Evolutionary conservation across 2,113 vertebrate genomes (phyloP).

Genomic region (Pangasianodon gigas): DNA sequence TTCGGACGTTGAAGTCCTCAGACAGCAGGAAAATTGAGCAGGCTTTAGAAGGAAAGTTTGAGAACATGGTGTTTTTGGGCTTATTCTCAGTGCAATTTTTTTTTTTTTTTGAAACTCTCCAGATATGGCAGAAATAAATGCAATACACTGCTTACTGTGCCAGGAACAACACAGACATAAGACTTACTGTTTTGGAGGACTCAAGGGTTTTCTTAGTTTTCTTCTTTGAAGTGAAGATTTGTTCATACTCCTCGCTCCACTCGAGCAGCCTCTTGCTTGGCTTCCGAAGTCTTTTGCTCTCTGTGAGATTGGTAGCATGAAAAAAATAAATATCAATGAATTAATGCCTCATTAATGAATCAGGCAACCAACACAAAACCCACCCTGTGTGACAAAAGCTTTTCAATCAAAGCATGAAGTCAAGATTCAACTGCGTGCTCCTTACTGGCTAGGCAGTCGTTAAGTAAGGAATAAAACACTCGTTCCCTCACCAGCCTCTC

Average conservation of each 20-base stretch:
- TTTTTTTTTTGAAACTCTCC: not conserved
- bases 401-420: not conserved
- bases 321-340: not conserved
- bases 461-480: not conserved
- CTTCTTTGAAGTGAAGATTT: slow-evolving; percentile 88
- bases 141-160: not conserved
- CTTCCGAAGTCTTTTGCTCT: slow-evolving; percentile 91
- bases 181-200: slow-evolving; percentile 76
- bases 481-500: not conserved
- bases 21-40: not conserved
- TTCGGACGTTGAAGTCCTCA: not conserved
- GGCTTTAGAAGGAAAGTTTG: not conserved
- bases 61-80: not conserved
- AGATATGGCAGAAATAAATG: not conserved
- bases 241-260: slow-evolving; percentile 87
- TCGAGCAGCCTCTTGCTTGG: slow-evolving; percentile 91
- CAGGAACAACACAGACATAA: not conserved
- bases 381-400: too few species aligned
- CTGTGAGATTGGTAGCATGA: slow-evolving; percentile 63
- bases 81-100: not conserved
- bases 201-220: slow-evolving; percentile 82
- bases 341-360: not conserved
- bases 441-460: not conserved
- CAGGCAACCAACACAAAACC: not conserved
- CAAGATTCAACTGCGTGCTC: not conserved